phyloP scores from a whole-genome alignment of 2,113 vertebrate genomes.

The Aldabrachelys gigantea region DNA sequence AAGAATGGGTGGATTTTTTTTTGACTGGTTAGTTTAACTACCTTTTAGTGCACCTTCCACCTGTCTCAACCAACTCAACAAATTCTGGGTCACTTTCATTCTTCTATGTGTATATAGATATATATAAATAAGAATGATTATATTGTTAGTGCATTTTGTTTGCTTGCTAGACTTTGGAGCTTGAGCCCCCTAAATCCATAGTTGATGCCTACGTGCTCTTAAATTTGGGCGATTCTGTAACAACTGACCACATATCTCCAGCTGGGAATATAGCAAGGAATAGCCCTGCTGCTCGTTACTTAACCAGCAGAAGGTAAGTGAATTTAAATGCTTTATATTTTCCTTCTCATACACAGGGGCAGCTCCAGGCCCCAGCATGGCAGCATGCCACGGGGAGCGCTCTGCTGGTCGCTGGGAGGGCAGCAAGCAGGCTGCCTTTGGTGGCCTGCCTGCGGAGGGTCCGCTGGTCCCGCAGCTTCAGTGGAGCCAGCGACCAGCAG shows the following conservation, averaged over 20 bases:
- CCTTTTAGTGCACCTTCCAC: not conserved
- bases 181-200: slow-evolving; percentile 84
- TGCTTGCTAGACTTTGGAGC: slow-evolving; percentile 83
- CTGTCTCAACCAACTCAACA: not conserved
- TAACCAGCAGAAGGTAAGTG: slow-evolving; percentile 88
- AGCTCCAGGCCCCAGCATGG: no score
- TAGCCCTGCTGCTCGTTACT: slow-evolving; percentile 93
- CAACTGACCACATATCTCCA: slow-evolving; percentile 98
- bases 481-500: no score
- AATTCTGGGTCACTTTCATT: not conserved
- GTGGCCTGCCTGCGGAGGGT: no score
- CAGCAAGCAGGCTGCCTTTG: no score
- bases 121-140: no score
- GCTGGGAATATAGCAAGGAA: slow-evolving; percentile 97
- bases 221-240: slow-evolving; percentile 95
- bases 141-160: not conserved
- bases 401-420: no score
- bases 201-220: slow-evolving; percentile 90
- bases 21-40: not conserved
- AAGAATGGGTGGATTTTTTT: not conserved
- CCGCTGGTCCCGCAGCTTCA: no score
- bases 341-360: not conserved
- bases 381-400: no score
- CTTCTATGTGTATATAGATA: not conserved
- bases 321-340: not conserved